These are phyloP conservation scores for Crypturellus tataupa DNA, from an alignment of 2,797 vertebrate species.

Conservation along the genomic window DNA sequence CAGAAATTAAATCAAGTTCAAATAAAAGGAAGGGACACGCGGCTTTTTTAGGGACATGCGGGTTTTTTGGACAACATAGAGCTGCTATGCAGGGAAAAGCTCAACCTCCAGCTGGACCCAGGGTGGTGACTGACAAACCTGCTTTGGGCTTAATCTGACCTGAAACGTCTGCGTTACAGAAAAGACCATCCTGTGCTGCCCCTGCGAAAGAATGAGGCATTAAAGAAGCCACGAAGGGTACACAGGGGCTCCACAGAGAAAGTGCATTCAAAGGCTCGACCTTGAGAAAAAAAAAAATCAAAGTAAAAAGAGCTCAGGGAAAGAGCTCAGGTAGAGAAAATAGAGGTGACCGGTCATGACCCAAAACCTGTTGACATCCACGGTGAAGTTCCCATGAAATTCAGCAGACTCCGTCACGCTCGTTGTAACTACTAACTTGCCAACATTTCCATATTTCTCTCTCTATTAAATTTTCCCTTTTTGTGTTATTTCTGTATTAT, in stretches of 20 bases:
- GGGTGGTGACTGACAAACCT: constrained; percentile 15
- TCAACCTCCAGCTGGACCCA: constrained; percentile 5
- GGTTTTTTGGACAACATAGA: neutral
- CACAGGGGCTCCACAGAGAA: constrained; percentile 37
- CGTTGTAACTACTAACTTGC: neutral
- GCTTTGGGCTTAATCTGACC: constrained; percentile 40
- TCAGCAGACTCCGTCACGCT: neutral
- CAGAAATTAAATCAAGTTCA: neutral
- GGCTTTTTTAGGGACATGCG: neutral
- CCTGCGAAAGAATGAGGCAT: constrained; percentile 35
- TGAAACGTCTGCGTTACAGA: constrained; percentile 38
- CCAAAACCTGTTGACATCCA: neutral
- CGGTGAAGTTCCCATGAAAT: constrained; percentile 1
- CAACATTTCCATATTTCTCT: neutral
- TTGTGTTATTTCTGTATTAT: neutral
- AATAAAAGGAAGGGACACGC: neutral
- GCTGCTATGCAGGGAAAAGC: neutral
- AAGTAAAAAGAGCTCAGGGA: constrained; percentile 48
- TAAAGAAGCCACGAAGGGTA: constrained; percentile 65
- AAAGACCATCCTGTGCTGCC: constrained; percentile 21
- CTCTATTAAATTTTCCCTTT: neutral
- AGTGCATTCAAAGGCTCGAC: constrained; percentile 58
- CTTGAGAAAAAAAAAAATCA: constrained; percentile 46
- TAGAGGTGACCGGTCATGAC: neutral
- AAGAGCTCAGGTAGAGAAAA: constrained; percentile 53